A percentile compares a stretch with the other conserved stretches of the same genome.
Evolutionary conservation across 1,140 invertebrate genomes (phyloP).

Genomic region (Agrypnia vestita): DNA sequence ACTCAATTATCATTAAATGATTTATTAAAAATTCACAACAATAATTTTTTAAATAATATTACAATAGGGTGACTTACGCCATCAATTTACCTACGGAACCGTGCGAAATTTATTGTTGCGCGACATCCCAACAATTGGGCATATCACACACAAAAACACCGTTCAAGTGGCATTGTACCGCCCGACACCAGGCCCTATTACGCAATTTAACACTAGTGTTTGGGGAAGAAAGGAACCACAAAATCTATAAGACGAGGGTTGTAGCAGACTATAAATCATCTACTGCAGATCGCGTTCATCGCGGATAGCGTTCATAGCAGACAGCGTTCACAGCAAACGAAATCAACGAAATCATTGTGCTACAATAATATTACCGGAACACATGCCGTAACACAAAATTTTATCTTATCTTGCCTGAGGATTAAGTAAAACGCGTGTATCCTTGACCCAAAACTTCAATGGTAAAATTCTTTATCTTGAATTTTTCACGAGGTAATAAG

Average conservation of each 20-base stretch:
- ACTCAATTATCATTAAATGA: too few species aligned
- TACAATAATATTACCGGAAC: not conserved
- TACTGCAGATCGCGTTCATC: too few species aligned
- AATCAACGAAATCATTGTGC: not conserved
- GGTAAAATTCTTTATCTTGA: too few species aligned
- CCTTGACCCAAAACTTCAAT: too few species aligned
- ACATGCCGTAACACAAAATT: not conserved
- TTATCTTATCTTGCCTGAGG: too few species aligned
- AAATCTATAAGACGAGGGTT: constrained; percentile 6
- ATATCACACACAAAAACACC: constrained; percentile 33
- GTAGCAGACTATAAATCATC: not conserved
- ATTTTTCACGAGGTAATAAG: too few species aligned
- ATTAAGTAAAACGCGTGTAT: too few species aligned
- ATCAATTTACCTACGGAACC: constrained; percentile 22
- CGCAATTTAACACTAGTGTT: constrained; percentile 33
- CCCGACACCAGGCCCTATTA: constrained; percentile 9
- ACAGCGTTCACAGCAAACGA: too few species aligned
- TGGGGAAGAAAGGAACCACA: not conserved
- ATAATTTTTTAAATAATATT: not conserved
- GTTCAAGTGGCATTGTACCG: constrained; percentile 10
- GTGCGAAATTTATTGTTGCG: constrained; percentile 31
- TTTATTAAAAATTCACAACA: not conserved
- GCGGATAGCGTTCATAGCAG: too few species aligned
- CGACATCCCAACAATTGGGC: constrained; percentile 10
- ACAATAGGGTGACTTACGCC: constrained; percentile 16